Base-by-base conservation (phyloP, 2,113 vertebrate genomes). In the Polyodon spathula region DNA sequence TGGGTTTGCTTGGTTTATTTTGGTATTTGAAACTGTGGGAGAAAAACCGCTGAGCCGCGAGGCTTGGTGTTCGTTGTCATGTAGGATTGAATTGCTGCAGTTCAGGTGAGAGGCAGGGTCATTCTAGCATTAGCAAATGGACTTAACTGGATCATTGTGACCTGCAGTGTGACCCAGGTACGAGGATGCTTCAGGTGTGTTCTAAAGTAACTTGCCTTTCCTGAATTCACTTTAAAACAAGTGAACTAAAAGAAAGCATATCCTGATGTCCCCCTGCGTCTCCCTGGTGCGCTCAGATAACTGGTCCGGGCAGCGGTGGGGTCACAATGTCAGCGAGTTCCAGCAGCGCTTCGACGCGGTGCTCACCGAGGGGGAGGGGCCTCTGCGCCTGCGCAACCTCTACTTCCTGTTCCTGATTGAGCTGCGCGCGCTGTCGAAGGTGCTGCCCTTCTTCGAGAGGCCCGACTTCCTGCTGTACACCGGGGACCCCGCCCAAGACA, bases 381-480 rank as follows among this genome's bases (percentile, higher is more conserved):
- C 93, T 27, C 83, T 90, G 64, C 84, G 94, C 42, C 89, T 97
- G 27, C 90, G 89, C 61, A 97, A 95, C 66, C 86, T 97, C 1
- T 97, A 97, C 75, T 97, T 97, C 54, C 83, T 97, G 48, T 97
- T 93, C 73, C 81, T 97, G 71, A 93, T 97, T 0, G 93, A 97
- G 80, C 81, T 97, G 67, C 82, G 90, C 40, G 95, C 93, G 5
- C 73, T 97, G 7, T 91, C 91, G 59, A 97, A 97, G 72, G 86
- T 83, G 17, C 74, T 93, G 66, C 93, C 95, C 0, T 92, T 92
- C 78, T 93, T 97, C 37, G 80, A 93, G 72, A 90, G 81, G 10
- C 72, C 86, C 0, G 75, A 73, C 27, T 87, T 95, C 74, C 82
- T 80, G 62, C 78, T 97, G 9, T 97, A 89, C 78, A 95, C 94